Conservation (phyloP, 35 echinoderm and acorn worm species). For the Chiridota heheva region DNA sequence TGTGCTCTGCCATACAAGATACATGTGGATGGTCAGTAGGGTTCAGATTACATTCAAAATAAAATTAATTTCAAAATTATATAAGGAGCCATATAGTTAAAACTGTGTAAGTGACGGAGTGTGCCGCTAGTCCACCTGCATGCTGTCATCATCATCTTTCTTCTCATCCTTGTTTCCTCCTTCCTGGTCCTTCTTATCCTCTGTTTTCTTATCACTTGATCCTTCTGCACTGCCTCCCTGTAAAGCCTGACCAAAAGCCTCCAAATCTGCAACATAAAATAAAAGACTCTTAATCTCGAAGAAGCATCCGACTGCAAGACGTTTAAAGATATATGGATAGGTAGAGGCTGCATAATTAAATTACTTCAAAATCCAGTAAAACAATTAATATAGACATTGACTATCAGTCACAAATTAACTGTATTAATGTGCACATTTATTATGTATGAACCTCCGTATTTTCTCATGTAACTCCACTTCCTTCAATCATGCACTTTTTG, state of each 20-base stretch:
- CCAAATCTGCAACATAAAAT: slow-evolving; percentile 9
- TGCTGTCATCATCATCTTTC: slow-evolving; percentile 42
- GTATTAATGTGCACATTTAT: background rate
- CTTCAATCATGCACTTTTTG: too few relatives aligned
- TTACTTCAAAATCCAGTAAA: background rate
- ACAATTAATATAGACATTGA: background rate
- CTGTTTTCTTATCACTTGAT: background rate
- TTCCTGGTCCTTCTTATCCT: background rate
- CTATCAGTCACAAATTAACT: background rate
- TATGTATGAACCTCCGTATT: background rate
- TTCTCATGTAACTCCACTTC: too few relatives aligned
- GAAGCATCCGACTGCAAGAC: background rate
- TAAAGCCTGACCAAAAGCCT: slow-evolving; percentile 28
- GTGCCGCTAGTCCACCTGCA: slow-evolving; percentile 38
- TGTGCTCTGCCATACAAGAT: too few relatives aligned
- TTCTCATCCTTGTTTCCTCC: slow-evolving; percentile 21
- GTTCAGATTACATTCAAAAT: too few relatives aligned
- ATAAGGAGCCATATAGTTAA: too few relatives aligned
- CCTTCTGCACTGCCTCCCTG: slow-evolving; percentile 1
- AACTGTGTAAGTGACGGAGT: too few relatives aligned
- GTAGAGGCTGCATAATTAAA: background rate
- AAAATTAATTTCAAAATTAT: too few relatives aligned
- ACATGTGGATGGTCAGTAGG: too few relatives aligned
- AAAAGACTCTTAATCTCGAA: too few relatives aligned
- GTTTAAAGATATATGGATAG: background rate